These are phyloP conservation scores for Nomada flava DNA, from an alignment of 2,888 invertebrate genomes.

Conservation along the genomic window DNA sequence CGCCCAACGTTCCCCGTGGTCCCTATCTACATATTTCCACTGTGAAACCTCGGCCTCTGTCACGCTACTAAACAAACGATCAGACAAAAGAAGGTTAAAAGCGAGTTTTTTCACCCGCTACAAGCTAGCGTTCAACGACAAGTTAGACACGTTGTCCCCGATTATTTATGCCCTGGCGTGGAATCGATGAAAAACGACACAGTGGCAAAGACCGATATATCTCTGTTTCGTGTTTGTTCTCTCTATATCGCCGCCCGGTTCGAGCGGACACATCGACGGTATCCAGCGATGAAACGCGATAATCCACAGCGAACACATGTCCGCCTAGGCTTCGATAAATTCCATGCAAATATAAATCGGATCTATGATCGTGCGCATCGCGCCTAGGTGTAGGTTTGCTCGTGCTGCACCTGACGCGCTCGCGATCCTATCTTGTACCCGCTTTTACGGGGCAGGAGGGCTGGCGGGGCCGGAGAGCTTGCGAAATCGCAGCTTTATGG, in stretches of 20 bases:
- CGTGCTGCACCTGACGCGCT: slow-evolving; percentile 67
- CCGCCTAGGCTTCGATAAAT: slow-evolving; percentile 54
- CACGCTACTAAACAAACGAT: neutral
- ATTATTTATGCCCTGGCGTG: slow-evolving; percentile 32
- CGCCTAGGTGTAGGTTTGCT: slow-evolving; percentile 58
- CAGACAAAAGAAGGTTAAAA: slow-evolving; percentile 10
- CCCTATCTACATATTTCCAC: neutral
- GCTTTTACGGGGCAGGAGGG: slow-evolving; percentile 44
- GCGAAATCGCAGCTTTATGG: slow-evolving; percentile 61
- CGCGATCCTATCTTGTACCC: slow-evolving; percentile 65
- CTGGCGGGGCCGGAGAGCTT: slow-evolving; percentile 41
- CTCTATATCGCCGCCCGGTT: slow-evolving; percentile 14
- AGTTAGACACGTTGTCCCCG: neutral
- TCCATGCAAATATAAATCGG: slow-evolving; percentile 67
- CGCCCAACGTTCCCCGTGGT: neutral
- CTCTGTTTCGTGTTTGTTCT: slow-evolving; percentile 45
- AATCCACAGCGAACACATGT: slow-evolving; percentile 58
- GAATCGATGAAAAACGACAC: slow-evolving; percentile 38
- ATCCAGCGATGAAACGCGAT: slow-evolving; percentile 54
- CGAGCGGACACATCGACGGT: slow-evolving; percentile 45
- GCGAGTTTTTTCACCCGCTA: neutral
- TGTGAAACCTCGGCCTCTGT: neutral
- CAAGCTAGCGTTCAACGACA: slow-evolving; percentile 8
- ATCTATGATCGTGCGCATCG: slow-evolving; percentile 63
- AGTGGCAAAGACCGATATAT: slow-evolving; percentile 41